These are phyloP conservation scores for Saccostrea echinata DNA, from an alignment of 1,140 invertebrate species.

Conservation along the genomic window DNA sequence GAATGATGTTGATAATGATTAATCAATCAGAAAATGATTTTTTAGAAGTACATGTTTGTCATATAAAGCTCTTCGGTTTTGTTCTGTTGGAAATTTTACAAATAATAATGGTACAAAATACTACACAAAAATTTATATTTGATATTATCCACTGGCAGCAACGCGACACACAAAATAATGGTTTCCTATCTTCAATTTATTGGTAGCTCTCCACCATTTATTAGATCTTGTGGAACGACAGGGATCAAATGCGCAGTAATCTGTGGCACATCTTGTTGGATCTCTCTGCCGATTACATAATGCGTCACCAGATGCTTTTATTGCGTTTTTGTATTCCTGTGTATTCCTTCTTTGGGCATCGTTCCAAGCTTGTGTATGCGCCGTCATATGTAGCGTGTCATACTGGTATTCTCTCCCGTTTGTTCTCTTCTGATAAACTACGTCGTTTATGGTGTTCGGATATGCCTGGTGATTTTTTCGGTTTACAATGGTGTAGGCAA, in stretches of 20 bases:
- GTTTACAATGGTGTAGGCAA: slow-evolving; percentile 46
- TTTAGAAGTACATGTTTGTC: no score
- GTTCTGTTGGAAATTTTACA: no score
- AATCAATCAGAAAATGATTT: no score
- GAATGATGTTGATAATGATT: no score
- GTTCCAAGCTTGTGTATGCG: neutral
- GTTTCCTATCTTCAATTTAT: slow-evolving; percentile 9
- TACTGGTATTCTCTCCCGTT: neutral
- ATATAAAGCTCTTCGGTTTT: no score
- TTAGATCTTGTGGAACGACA: slow-evolving; percentile 2
- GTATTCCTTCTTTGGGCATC: neutral
- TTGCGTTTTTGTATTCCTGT: neutral
- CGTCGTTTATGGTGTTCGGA: neutral
- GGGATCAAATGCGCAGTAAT: slow-evolving; percentile 31
- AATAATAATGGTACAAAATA: no score
- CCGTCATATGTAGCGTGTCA: slow-evolving; percentile 8
- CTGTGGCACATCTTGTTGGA: slow-evolving; percentile 17
- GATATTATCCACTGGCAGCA: neutral
- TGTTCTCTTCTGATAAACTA: neutral
- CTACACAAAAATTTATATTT: no score
- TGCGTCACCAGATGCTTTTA: neutral
- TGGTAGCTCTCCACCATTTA: neutral
- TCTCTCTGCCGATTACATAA: neutral
- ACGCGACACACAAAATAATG: slow-evolving; percentile 24
- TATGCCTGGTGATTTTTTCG: neutral